phyloP scores from a whole-genome alignment of 2,113 vertebrate genomes.

The Calidris pygmaea region DNA sequence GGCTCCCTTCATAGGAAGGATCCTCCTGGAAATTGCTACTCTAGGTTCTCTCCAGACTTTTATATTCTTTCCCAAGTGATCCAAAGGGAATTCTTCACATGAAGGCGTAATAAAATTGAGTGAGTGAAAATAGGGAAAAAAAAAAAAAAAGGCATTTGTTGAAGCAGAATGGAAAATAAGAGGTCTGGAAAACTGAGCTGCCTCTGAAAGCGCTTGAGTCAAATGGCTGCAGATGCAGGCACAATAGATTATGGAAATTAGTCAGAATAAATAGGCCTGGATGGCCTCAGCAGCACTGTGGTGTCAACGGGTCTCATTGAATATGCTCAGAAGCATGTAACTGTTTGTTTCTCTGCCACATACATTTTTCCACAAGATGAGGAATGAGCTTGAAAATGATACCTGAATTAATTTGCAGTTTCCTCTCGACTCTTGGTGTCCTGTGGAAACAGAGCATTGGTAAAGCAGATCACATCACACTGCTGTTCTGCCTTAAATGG shows the following conservation, averaged over 20 bases:
- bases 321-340: background rate
- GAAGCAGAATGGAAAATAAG: background rate
- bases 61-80: background rate
- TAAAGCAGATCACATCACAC: background rate
- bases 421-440: background rate
- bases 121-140: background rate
- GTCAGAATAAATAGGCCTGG: background rate
- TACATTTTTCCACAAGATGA: background rate
- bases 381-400: background rate
- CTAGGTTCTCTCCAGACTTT: background rate
- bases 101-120: background rate
- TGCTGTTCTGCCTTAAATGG: background rate
- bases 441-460: background rate
- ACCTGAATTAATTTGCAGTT: background rate
- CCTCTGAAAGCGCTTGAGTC: background rate
- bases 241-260: slow-evolving; percentile 21
- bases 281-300: background rate
- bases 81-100: background rate
- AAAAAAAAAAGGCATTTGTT: background rate
- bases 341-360: slow-evolving; percentile 14
- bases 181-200: background rate
- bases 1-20: background rate
- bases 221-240: background rate
- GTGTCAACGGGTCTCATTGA: background rate
- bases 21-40: background rate